phyloP scores from a whole-genome alignment of 1,140 invertebrate genomes.

The Eufriesea mexicana region DNA sequence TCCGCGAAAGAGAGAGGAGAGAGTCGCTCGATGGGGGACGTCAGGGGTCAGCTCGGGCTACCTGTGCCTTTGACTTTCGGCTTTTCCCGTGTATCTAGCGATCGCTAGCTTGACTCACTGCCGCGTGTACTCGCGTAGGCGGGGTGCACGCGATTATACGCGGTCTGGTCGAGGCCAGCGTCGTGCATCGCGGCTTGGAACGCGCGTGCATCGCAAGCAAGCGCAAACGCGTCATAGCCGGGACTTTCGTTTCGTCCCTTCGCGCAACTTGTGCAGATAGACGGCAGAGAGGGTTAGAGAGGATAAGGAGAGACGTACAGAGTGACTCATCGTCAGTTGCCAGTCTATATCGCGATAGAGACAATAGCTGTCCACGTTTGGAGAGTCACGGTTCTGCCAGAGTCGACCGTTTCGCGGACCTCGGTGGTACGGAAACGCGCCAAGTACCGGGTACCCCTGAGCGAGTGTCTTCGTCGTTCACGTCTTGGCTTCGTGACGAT shows the following conservation, averaged over 20 bases:
- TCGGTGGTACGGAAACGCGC: background rate
- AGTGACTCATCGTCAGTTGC: slow-evolving; percentile 16
- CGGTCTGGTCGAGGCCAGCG: background rate
- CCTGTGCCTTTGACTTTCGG: no score
- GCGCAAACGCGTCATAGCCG: slow-evolving; percentile 13
- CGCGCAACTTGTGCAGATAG: slow-evolving; percentile 6
- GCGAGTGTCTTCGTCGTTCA: slow-evolving; percentile 3
- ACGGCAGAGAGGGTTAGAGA: background rate
- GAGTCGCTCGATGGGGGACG: no score
- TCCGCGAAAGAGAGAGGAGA: background rate
- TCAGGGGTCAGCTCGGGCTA: no score
- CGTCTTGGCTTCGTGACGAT: background rate
- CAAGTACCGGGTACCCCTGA: background rate
- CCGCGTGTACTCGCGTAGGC: slow-evolving; percentile 17
- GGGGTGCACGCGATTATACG: slow-evolving; percentile 22
- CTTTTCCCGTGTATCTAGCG: slow-evolving; percentile 53
- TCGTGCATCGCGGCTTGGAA: background rate
- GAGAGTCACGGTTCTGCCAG: slow-evolving; percentile 1
- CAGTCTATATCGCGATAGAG: slow-evolving; percentile 33
- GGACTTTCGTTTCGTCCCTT: slow-evolving; percentile 52
- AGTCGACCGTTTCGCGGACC: slow-evolving; percentile 3
- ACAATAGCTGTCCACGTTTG: slow-evolving; percentile 23
- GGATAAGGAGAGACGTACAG: background rate
- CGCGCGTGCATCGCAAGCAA: background rate
- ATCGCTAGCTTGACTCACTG: slow-evolving; percentile 51